Percentiles rank a stretch among this genome's conserved stretches.
Conservation (phyloP, 2,888 invertebrate genomes). For the Pristionchus exspectatus region DNA sequence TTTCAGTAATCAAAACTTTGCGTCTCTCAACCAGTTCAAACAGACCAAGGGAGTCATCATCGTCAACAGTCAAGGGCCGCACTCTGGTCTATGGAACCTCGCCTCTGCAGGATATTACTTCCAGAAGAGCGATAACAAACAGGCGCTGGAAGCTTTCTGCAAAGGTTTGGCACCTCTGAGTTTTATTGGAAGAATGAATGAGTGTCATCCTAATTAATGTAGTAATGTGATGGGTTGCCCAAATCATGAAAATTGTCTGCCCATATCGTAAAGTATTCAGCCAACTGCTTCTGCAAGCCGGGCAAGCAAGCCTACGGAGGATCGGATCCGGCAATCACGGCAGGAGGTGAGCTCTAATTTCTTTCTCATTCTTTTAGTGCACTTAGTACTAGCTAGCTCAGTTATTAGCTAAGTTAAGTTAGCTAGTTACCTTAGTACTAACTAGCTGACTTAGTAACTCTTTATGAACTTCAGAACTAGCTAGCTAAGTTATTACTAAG, state of each 20-base stretch:
- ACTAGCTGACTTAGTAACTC: background rate
- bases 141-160: background rate
- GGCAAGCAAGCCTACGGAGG: background rate
- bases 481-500: background rate
- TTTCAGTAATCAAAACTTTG: background rate
- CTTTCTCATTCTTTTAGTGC: too few species aligned
- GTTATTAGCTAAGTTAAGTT: too few species aligned
- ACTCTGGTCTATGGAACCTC: background rate
- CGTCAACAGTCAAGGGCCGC: background rate
- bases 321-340: background rate
- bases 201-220: too few species aligned
- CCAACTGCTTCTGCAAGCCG: slow-evolving; percentile 8
- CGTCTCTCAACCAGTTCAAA: background rate
- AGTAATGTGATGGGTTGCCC: too few species aligned
- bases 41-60: background rate
- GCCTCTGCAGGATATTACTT: background rate
- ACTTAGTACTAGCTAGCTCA: too few species aligned
- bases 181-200: too few species aligned
- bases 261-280: background rate
- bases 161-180: background rate
- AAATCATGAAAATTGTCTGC: too few species aligned
- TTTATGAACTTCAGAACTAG: too few species aligned
- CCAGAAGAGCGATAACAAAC: background rate
- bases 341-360: background rate
- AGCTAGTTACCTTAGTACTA: too few species aligned